Conservation (phyloP, 2,888 invertebrate species). For the Pyrrhosoma nymphula region DNA sequence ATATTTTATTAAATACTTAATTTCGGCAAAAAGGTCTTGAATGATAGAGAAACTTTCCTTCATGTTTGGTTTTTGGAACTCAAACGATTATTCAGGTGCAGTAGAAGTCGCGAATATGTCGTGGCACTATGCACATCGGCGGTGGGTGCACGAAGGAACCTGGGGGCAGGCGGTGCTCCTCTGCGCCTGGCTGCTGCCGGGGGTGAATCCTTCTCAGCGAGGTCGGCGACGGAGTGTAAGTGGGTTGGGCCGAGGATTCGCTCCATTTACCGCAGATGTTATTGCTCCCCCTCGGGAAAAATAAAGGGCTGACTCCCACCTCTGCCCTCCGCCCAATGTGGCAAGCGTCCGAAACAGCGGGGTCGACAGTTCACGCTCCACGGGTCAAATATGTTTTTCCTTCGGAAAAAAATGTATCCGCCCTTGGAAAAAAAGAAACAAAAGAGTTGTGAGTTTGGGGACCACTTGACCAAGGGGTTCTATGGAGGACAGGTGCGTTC, state of each 20-base stretch:
- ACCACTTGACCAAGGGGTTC: neutral
- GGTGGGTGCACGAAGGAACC: neutral
- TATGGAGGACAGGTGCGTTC: neutral
- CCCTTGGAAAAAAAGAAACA: neutral
- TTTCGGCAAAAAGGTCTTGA: too few species aligned
- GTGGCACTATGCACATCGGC: too few species aligned
- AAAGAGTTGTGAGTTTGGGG: neutral
- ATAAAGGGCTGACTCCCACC: neutral
- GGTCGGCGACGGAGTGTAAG: neutral
- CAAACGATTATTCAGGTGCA: too few species aligned
- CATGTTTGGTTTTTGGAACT: too few species aligned
- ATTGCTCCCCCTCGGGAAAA: neutral
- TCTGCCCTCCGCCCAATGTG: neutral
- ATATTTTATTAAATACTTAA: too few species aligned
- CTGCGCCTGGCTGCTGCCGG: neutral
- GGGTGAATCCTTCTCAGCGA: neutral
- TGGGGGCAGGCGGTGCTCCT: neutral
- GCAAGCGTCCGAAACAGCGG: neutral
- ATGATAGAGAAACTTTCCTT: too few species aligned
- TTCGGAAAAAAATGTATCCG: neutral
- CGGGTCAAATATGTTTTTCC: constrained; percentile 28
- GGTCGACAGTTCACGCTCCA: constrained; percentile 32
- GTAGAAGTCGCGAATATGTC: too few species aligned
- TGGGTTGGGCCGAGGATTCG: neutral
- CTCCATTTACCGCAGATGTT: constrained; percentile 32